These are phyloP conservation scores for Lasioglossum marginatum DNA, from an alignment of 2,888 invertebrate species.

Conservation along the genomic window DNA sequence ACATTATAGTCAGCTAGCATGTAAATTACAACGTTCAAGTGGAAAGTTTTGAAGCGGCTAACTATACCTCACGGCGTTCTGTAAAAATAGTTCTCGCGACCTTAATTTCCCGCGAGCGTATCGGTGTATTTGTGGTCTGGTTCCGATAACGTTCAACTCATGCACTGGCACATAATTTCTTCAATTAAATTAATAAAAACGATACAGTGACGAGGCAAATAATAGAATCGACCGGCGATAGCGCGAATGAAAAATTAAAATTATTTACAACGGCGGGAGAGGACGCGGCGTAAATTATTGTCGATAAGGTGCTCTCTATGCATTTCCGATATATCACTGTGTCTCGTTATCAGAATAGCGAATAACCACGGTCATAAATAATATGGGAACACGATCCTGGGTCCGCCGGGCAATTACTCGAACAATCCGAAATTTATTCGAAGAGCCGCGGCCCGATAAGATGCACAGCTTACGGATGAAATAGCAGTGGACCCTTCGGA, in stretches of 20 bases:
- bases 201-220: background rate
- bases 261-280: background rate
- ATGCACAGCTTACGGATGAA: slow-evolving; percentile 55
- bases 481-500: slow-evolving; percentile 52
- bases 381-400: slow-evolving; percentile 26
- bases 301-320: background rate
- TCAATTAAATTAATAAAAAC: background rate
- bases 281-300: background rate
- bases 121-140: background rate
- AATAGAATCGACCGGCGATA: background rate
- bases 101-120: background rate
- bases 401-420: slow-evolving; percentile 48
- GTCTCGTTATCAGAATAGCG: slow-evolving; percentile 39
- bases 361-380: slow-evolving; percentile 49
- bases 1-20: background rate
- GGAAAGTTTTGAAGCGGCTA: background rate
- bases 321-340: slow-evolving; percentile 19
- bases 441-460: slow-evolving; percentile 54
- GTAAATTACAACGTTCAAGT: background rate
- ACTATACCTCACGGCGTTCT: background rate
- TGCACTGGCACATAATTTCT: background rate
- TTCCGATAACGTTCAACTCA: background rate
- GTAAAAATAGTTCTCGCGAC: background rate
- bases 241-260: background rate
- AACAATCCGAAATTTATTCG: slow-evolving; percentile 55